Conservation (phyloP, 1,140 invertebrate genomes). For the Adoxophyes honmai region DNA sequence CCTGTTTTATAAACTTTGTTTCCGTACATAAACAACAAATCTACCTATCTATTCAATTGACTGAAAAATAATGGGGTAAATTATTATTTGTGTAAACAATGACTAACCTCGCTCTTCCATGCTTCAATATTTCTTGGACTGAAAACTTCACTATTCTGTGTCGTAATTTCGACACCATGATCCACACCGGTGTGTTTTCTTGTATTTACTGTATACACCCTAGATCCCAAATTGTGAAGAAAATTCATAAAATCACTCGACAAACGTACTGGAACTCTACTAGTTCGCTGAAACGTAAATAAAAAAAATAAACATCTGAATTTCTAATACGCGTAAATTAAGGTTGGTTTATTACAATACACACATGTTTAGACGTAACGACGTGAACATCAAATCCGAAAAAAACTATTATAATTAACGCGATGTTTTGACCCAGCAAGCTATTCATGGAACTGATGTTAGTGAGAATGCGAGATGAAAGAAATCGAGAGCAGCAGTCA, state of each 20-base stretch:
- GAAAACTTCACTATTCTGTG: not conserved
- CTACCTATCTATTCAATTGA: no score
- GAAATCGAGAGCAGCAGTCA: not conserved
- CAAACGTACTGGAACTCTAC: conserved; percentile 13
- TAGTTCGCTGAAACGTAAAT: conserved; percentile 7
- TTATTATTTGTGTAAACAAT: not conserved
- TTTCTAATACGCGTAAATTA: not conserved
- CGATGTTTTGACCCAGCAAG: not conserved
- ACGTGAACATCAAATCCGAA: not conserved
- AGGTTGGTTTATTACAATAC: not conserved
- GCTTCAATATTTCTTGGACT: no score
- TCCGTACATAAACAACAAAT: no score
- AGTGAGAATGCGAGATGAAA: not conserved
- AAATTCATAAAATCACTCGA: conserved; percentile 28
- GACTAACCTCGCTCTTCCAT: no score
- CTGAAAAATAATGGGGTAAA: no score
- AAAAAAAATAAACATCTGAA: not conserved
- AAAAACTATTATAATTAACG: not conserved
- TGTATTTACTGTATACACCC: conserved; percentile 23
- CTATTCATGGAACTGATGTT: conserved; percentile 2
- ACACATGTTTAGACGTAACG: not conserved
- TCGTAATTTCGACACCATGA: no score
- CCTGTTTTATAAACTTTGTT: no score
- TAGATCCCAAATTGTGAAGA: conserved; percentile 25
- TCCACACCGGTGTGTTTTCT: not conserved